Base-by-base conservation (phyloP, 2,797 vertebrate genomes). In the Scleropages formosus region DNA sequence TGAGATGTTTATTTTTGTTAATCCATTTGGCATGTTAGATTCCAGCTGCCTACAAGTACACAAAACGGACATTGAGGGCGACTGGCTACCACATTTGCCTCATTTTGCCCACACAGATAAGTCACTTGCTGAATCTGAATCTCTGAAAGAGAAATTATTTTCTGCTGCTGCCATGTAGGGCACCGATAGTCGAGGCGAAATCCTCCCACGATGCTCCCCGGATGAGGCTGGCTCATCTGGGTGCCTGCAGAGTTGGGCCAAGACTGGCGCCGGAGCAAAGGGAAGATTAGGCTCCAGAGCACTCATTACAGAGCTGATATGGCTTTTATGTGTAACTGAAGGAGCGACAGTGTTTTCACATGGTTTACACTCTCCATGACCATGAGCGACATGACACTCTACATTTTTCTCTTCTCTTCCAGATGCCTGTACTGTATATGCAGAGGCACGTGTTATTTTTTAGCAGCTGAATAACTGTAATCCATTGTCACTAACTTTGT, bases 401-500 rank as follows among this genome's bases (percentile, higher is more conserved):
- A 26, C 59, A 31, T 18, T 24, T 59, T 20, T 10, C 53, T 3
- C 3, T 58, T 13, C 18, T 3, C 18, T 58, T 58, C 18, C 53
- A 58, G 16, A 22, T 20, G 10, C 72, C 16, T 60, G 4, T 56
- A 44, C 53, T 59, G 12, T 26, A 72, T 26, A n/a, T 8, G 26
- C 70, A 59, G 24, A 1, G n/a, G 47, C 11, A 51, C 18, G 15
- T 56, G 49, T 26, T 26, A 49, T 53, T n/a, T n/a, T 27, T 31
- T 70, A 59, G 39, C 70, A 59, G 56, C 26, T 16, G n/a, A 22
- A 72, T 8, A 20, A n/a, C 13, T 27, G 20, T 60, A 44, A 20
- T 31, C 27, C 31, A 72, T 72, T 46, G 26, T 27, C 31, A 22
- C 53, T 72, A 56, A 72, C 60, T 59, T 59, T 27, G 16, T 18